Percentiles rank a stretch among this genome's conserved stretches.
These are phyloP conservation scores for Coregonus clupeaformis DNA, from an alignment of 2,113 vertebrate genomes.

Conservation along the genomic window DNA sequence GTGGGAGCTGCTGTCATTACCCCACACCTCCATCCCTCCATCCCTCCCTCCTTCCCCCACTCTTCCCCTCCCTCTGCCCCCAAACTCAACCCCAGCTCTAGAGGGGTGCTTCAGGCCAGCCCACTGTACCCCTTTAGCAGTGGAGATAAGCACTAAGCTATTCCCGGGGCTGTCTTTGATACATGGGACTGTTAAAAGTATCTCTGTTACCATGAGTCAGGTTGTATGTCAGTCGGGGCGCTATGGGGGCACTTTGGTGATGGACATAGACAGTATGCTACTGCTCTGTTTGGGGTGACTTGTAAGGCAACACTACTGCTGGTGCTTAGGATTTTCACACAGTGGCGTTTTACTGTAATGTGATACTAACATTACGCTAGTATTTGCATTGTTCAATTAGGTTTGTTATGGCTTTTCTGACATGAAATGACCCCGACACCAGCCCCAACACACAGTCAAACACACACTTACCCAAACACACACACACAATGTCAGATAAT, in stretches of 20 bases:
- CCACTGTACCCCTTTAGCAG: slow-evolving; percentile 13
- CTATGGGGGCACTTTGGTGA: slow-evolving; percentile 5
- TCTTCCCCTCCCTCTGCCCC: slow-evolving; percentile 2
- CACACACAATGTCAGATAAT: too few species aligned
- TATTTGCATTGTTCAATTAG: slow-evolving; percentile 10
- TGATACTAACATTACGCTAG: slow-evolving; percentile 21
- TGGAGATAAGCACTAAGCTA: neutral
- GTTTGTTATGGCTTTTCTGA: neutral
- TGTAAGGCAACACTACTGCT: slow-evolving; percentile 1
- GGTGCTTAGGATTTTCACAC: slow-evolving; percentile 24
- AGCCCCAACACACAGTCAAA: neutral
- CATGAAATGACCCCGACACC: neutral
- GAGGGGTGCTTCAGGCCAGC: slow-evolving; percentile 8
- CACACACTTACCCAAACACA: neutral
- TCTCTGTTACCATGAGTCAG: slow-evolving; percentile 6
- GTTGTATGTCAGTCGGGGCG: neutral
- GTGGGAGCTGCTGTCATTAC: slow-evolving; percentile 18
- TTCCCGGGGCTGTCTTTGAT: slow-evolving; percentile 27
- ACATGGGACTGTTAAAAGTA: slow-evolving; percentile 1
- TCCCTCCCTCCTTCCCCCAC: neutral
- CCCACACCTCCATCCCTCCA: neutral
- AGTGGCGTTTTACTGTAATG: slow-evolving; percentile 26
- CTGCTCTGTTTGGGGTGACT: neutral
- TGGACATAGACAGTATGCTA: neutral
- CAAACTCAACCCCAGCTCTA: slow-evolving; percentile 21